Percentiles rank a stretch among this genome's conserved stretches.
Conservation (phyloP, 2,888 invertebrate genomes). For the Cataglyphis livida region DNA sequence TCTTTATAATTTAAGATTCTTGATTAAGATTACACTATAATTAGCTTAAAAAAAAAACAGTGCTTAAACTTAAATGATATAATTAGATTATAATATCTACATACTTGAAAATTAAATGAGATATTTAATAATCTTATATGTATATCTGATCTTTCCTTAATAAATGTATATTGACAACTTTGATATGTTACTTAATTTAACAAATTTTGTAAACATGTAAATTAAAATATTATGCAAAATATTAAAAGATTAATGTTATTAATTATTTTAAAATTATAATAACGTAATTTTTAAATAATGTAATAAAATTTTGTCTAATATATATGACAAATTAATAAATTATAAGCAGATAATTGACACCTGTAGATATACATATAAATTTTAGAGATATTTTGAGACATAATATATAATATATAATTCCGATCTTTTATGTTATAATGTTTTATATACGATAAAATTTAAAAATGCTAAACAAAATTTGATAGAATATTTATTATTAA, state of each 20-base stretch:
- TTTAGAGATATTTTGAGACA: slow-evolving; percentile 3
- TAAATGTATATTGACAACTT: background rate
- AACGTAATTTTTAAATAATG: background rate
- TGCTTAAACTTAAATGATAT: background rate
- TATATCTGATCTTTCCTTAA: background rate
- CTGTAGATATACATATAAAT: background rate
- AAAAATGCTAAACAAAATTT: slow-evolving; percentile 30
- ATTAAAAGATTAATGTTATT: background rate
- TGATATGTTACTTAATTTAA: background rate
- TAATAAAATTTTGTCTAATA: background rate
- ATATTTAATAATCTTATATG: background rate
- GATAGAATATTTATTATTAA: slow-evolving; percentile 40
- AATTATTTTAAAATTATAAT: background rate
- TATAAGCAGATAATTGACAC: background rate
- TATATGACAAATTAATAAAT: background rate
- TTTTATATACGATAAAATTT: slow-evolving; percentile 23
- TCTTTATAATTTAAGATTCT: slow-evolving; percentile 12
- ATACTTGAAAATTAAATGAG: background rate
- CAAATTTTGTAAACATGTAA: background rate
- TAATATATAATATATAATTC: slow-evolving; percentile 27
- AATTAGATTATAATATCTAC: background rate
- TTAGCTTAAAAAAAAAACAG: slow-evolving; percentile 14
- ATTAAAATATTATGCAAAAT: background rate
- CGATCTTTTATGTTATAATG: slow-evolving; percentile 20
- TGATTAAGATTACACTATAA: background rate